Conservation (phyloP, 2,888 invertebrate genomes). For the Cancer borealis region DNA sequence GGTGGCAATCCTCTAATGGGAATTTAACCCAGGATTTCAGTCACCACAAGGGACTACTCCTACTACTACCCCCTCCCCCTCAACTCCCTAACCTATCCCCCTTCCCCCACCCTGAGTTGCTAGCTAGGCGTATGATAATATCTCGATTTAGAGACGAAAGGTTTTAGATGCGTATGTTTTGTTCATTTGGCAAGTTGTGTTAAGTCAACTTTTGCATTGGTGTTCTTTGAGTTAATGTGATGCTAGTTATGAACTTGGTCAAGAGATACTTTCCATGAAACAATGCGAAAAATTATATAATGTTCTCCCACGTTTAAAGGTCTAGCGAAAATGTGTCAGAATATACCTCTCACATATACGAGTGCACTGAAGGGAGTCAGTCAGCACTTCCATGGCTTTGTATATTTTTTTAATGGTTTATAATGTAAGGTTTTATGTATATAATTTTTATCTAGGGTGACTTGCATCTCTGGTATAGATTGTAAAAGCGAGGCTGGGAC, state of each 20-base stretch:
- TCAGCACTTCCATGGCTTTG: not conserved
- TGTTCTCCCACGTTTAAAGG: not conserved
- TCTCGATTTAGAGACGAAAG: not conserved
- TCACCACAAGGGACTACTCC: not conserved
- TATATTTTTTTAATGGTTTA: not conserved
- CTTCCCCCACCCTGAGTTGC: slow-evolving; percentile 47
- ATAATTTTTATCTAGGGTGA: not conserved
- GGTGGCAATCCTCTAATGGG: slow-evolving; percentile 42
- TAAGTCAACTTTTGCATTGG: not conserved
- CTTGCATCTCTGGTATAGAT: slow-evolving; percentile 37
- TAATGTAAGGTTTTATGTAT: not conserved
- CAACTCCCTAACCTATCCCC: not conserved
- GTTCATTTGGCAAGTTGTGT: not conserved
- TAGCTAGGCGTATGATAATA: slow-evolving; percentile 34
- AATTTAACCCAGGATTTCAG: slow-evolving; percentile 22
- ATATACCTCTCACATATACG: not conserved
- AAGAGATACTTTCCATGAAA: not conserved
- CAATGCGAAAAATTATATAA: not conserved
- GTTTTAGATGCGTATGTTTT: not conserved
- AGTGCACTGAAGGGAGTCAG: not conserved
- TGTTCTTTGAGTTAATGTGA: not conserved
- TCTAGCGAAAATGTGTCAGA: not conserved
- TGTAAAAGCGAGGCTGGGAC: slow-evolving; percentile 50
- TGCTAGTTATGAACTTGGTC: not conserved
- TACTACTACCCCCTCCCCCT: not conserved